These are phyloP conservation scores for Eucera pruinosa DNA, from an alignment of 2,888 invertebrate species.

Conservation along the genomic window DNA sequence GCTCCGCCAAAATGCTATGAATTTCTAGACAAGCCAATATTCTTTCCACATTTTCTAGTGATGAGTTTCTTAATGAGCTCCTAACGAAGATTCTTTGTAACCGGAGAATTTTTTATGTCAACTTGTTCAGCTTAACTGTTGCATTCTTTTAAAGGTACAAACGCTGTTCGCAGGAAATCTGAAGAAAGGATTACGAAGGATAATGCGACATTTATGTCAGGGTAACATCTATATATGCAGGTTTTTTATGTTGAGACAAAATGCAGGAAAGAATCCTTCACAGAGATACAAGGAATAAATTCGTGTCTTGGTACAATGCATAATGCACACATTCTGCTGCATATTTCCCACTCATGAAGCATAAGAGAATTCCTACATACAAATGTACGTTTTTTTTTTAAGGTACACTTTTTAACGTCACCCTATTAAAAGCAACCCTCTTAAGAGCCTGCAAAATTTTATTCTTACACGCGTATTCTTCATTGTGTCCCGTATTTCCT, in stretches of 20 bases:
- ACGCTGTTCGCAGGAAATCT: neutral
- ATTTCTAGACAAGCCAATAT: no score
- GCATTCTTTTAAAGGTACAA: neutral
- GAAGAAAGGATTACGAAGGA: neutral
- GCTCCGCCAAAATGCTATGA: no score
- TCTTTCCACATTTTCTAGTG: no score
- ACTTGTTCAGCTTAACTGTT: no score
- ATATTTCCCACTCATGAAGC: no score
- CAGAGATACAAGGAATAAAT: neutral
- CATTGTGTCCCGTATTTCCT: neutral
- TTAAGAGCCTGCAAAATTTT: neutral
- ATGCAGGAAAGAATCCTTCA: neutral
- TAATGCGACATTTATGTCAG: no score
- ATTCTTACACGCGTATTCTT: neutral
- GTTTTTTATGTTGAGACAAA: neutral
- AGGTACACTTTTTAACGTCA: neutral
- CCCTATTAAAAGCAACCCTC: neutral
- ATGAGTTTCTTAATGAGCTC: no score
- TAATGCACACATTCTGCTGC: neutral
- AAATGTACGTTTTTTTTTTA: no score
- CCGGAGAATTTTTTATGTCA: no score
- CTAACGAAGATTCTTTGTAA: no score
- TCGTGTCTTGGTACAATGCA: neutral
- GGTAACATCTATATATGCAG: no score
- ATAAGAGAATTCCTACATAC: neutral